Conservation (phyloP, 2,888 invertebrate genomes). For the Xanthia icteritia region DNA sequence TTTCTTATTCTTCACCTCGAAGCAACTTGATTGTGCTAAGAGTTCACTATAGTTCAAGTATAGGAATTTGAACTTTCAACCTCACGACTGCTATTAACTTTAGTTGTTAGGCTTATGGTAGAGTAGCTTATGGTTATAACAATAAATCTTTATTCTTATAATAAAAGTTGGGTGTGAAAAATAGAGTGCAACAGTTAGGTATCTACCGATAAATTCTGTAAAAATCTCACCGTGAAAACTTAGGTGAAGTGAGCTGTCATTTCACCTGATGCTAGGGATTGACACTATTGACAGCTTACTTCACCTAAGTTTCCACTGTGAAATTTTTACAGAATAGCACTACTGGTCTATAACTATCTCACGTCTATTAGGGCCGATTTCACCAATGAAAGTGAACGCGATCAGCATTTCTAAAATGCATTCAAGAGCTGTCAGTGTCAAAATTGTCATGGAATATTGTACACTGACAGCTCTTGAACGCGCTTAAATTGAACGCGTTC, state of each 20-base stretch:
- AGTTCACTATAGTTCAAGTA: constrained; percentile 57
- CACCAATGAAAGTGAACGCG: too few relatives aligned
- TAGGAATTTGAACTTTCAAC: constrained; percentile 57
- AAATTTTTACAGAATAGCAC: too few relatives aligned
- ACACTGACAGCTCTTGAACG: too few relatives aligned
- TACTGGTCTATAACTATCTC: too few relatives aligned
- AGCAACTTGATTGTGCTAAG: constrained; percentile 38
- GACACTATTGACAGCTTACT: too few relatives aligned
- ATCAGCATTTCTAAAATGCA: too few relatives aligned
- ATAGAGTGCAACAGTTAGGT: neutral
- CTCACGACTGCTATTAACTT: constrained; percentile 51
- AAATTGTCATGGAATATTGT: too few relatives aligned
- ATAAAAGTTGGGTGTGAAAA: constrained; percentile 11
- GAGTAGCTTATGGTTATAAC: constrained; percentile 33
- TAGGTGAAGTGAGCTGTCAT: neutral
- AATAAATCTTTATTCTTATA: constrained; percentile 15
- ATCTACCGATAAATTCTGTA: neutral
- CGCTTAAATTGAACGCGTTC: too few relatives aligned
- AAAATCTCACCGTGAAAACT: neutral
- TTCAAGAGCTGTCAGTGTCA: too few relatives aligned
- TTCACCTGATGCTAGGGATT: too few relatives aligned
- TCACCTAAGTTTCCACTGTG: too few relatives aligned
- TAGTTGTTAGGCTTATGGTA: constrained; percentile 29
- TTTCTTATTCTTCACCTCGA: constrained; percentile 15
- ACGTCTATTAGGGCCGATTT: too few relatives aligned